These are phyloP conservation scores for Caenorhabditis tropicalis DNA, from an alignment of 1,140 invertebrate species.

Conservation along the genomic window DNA sequence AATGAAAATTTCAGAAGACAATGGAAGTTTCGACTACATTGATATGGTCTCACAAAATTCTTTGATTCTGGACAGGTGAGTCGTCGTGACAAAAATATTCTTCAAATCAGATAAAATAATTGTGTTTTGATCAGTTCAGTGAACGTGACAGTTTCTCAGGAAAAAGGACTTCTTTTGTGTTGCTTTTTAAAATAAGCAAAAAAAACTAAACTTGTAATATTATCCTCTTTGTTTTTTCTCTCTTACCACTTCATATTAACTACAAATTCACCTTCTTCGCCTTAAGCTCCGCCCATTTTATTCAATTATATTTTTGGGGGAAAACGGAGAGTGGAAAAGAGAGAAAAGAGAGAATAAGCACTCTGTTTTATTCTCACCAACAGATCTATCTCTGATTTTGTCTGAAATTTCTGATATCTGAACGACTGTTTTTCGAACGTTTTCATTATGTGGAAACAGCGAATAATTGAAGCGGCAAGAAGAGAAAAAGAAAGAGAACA, in stretches of 20 bases:
- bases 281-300: not conserved
- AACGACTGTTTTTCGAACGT: not conserved
- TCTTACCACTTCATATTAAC: not conserved
- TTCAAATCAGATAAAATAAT: too few species aligned
- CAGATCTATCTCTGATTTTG: not conserved
- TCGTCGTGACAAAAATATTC: too few species aligned
- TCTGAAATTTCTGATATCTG: not conserved
- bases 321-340: not conserved
- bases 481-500: constrained; percentile 27
- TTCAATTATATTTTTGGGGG: constrained; percentile 19
- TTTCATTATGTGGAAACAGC: constrained; percentile 29
- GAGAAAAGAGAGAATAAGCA: not conserved
- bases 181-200: not conserved
- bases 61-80: not conserved
- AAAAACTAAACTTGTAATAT: not conserved
- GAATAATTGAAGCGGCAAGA: constrained; percentile 20
- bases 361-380: not conserved
- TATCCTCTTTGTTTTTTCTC: not conserved
- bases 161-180: too few species aligned
- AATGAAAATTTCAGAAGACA: constrained; percentile 24
- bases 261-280: not conserved
- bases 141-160: too few species aligned
- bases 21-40: constrained; percentile 35
- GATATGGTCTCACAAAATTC: constrained; percentile 15
- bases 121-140: too few species aligned